Base-by-base conservation (phyloP, 2,113 vertebrate species). In the Pheucticus melanocephalus region DNA sequence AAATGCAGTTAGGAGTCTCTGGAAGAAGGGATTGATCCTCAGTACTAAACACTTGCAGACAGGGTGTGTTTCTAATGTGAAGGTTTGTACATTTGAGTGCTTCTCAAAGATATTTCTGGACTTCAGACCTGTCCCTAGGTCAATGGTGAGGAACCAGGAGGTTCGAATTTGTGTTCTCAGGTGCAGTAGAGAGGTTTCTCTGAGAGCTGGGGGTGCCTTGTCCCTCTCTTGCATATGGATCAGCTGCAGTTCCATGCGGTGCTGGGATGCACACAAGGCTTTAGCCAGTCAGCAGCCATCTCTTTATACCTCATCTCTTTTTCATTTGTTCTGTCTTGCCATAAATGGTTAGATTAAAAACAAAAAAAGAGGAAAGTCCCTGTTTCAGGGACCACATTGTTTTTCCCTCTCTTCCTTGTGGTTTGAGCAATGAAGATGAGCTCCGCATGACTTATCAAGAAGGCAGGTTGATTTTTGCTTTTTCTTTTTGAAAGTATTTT, bases 171-270 rank as follows among this genome's bases (percentile, higher is more conserved):
- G 27, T 57, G 42, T 14, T 77, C 0, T 0, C 11, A 18, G n/a
- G 7, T 6, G 6, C 31, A 72, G 54, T 24, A 31, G 13, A 40
- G n/a, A 0, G 0, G 28, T 63, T 37, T 20, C 10, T 30, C 25
- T 40, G 5, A n/a, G 24, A 33, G 30, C 21, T 0, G 4, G 20
- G 6, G 17, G 0, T 72, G 12, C 28, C 10, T 1, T 0, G 1
- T 57, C 31, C 21, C 4, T 61, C 6, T 24, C 7, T 18, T 35
- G 20, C 0, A 0, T 8, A 1, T 0, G 1, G 35, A 13, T 45
- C 47, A 53, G 11, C 50, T 0, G 3, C 5, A 28, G 2, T 4
- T 73, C 30, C 10, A 0, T 10, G 39, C 0, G 0, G 6, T 23
- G 47, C 31, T 3, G 1, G 30, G 33, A 33, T 51, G 44, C 4